Conservation (phyloP, 1,140 invertebrate genomes). For the Scaptomyza graminum region DNA sequence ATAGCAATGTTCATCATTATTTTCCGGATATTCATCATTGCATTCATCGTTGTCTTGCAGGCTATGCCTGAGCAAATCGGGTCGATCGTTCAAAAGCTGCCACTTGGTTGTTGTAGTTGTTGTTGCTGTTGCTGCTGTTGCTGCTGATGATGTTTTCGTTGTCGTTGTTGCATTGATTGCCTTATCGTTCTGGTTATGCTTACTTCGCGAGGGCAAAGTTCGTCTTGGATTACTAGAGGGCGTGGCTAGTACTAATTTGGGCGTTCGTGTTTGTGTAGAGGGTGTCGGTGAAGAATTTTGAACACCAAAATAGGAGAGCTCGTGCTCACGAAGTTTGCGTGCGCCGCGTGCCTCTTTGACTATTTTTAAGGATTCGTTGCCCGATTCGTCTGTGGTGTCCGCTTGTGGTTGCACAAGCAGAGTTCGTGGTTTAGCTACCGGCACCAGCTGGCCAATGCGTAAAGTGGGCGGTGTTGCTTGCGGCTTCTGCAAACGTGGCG, state of each 20-base stretch:
- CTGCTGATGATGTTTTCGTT: constrained; percentile 3
- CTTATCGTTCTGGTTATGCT: constrained; percentile 48
- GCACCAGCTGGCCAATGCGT: constrained; percentile 63
- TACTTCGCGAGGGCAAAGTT: constrained; percentile 65
- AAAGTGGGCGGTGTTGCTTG: constrained; percentile 50
- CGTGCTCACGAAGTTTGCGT: constrained; percentile 83
- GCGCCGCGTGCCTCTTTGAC: constrained; percentile 81
- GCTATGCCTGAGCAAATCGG: constrained; percentile 79
- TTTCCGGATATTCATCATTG: constrained; percentile 36
- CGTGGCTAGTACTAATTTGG: constrained; percentile 25
- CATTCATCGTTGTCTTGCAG: constrained; percentile 53
- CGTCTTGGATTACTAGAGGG: constrained; percentile 54
- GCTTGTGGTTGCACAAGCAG: constrained; percentile 60
- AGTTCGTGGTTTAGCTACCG: constrained; percentile 74
- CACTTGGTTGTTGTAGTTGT: constrained; percentile 69
- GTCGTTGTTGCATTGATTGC: constrained; percentile 4
- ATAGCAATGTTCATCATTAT: constrained; percentile 69
- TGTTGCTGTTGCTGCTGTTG: constrained; percentile 14
- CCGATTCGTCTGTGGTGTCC: constrained; percentile 45
- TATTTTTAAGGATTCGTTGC: constrained; percentile 71
- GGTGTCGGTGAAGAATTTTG: constrained; percentile 48
- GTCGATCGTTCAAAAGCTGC: constrained; percentile 78
- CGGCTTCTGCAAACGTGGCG: constrained; percentile 61
- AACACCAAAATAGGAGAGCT: constrained; percentile 84
- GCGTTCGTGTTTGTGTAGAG: constrained; percentile 14